Evolutionary conservation across 2,113 vertebrate genomes (phyloP), one percentile per base, ranked within the genome.

Genomic region (pig (Sus scrofa)): DNA sequence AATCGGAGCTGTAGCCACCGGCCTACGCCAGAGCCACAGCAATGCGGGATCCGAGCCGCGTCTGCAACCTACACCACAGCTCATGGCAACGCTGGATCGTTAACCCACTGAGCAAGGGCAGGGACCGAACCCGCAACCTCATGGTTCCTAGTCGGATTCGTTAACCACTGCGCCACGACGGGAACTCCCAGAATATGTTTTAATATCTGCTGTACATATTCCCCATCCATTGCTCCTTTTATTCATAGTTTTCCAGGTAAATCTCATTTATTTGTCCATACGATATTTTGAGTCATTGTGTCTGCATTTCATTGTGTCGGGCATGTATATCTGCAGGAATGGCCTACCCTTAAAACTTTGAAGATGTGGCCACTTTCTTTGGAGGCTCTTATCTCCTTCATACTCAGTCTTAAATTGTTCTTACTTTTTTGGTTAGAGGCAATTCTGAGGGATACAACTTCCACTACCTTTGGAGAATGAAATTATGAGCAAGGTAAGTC

Each of bases 131-230:
- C n/a, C n/a, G n/a, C n/a, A n/a, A n/a, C n/a, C n/a, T n/a, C n/a
- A n/a, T n/a, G n/a, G n/a, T n/a, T n/a, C n/a, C n/a, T n/a, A n/a
- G n/a, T n/a, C n/a, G n/a, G n/a, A n/a, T n/a, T n/a, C n/a, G n/a
- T n/a, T n/a, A n/a, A n/a, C n/a, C n/a, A n/a, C n/a, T n/a, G n/a
- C n/a, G n/a, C n/a, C n/a, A n/a, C n/a, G n/a, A n/a, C n/a, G n/a
- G n/a, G n/a, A n/a, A n/a, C n/a, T n/a, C n/a, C n/a, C n/a, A 50
- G 67, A 86, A 50, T 71, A n/a, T 50, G 26, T 89, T 96, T 89
- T 83, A 75, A 34, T 89, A 77, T 82, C 37, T 82, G 18, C 13
- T 70, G 19, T 65, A 26, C 19, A 32, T 71, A 54, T 20, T 77
- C 1, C 24, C 13, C n/a, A 22, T 86, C 71, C 37, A 79, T 54